Evolutionary conservation across 2,113 vertebrate species (phyloP).

Genomic region (Oryctolagus cuniculus): mOryCun1.1 NC_091434.1:95263501-95264000

Average conservation of each 20-base stretch:
- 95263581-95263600: neutral
- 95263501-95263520: neutral
- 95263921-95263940: neutral
- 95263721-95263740: constrained; percentile 19
- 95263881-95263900: neutral
- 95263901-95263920: neutral
- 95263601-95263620: neutral
- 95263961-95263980: neutral
- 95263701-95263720: neutral
- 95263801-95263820: neutral
- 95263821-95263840: neutral
- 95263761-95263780: neutral
- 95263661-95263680: neutral
- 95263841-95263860: neutral
- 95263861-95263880: neutral
- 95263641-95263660: neutral
- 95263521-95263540: neutral
- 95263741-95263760: neutral
- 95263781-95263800: neutral
- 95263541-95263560: neutral
- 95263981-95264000: neutral
- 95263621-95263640: neutral
- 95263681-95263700: neutral
- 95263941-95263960: neutral
- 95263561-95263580: neutral